phyloP scores from a whole-genome alignment of 2,113 vertebrate species.

The Fregata magnificens region DNA sequence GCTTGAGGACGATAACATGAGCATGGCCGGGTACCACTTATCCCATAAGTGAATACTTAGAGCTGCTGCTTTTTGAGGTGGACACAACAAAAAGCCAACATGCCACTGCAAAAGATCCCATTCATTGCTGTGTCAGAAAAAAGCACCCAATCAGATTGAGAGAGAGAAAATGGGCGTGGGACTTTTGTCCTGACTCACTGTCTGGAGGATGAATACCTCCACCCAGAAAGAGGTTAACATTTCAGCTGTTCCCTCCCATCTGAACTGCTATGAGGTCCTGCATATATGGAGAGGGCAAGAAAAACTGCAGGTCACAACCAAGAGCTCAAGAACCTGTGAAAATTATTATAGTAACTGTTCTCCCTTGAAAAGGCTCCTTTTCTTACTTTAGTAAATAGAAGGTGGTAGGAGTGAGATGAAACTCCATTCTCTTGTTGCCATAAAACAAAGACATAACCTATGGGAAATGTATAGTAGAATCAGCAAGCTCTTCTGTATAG shows the following conservation, averaged over 20 bases:
- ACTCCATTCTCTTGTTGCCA: neutral
- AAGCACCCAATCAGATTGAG: neutral
- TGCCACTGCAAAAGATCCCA: neutral
- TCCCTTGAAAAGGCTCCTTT: neutral
- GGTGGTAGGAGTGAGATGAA: neutral
- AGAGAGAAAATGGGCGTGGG: neutral
- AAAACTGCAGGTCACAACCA: neutral
- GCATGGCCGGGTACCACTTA: neutral
- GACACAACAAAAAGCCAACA: neutral
- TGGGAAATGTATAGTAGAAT: neutral
- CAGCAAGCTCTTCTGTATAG: neutral
- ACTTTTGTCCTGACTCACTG: neutral
- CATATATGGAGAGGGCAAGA: neutral
- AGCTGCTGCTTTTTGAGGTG: neutral
- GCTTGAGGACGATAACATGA: neutral
- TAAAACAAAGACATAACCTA: neutral
- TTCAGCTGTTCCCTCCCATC: neutral
- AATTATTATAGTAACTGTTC: neutral
- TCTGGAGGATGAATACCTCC: neutral
- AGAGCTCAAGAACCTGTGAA: neutral
- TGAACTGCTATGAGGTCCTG: neutral
- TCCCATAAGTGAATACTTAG: neutral
- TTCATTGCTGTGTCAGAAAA: neutral
- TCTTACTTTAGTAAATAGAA: neutral
- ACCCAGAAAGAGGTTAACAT: neutral